Percentiles rank a stretch among this genome's conserved stretches.
phyloP scores from a whole-genome alignment of 2,113 vertebrate genomes.

The Blennius ocellaris region DNA sequence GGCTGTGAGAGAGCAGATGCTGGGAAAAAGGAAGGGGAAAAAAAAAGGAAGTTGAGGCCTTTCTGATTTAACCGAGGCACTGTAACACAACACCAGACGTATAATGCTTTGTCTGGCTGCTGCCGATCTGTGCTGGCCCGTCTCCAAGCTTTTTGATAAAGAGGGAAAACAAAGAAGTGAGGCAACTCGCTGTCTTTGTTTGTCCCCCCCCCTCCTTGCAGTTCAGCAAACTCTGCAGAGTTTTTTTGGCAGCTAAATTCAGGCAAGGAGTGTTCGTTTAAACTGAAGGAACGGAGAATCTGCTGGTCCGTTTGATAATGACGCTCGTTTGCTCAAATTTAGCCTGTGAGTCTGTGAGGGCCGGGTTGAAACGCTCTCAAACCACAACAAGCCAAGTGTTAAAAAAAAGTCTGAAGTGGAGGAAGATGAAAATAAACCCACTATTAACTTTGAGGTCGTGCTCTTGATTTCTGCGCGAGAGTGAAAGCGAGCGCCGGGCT shows the following conservation, averaged over 20 bases:
- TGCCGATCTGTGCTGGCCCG: slow-evolving; percentile 56
- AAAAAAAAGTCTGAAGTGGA: no score
- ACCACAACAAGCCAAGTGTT: background rate
- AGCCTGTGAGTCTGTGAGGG: slow-evolving; percentile 1
- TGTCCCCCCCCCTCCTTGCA: slow-evolving; percentile 34
- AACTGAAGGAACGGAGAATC: slow-evolving; percentile 57
- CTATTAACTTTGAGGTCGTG: background rate
- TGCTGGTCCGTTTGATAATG: slow-evolving; percentile 49
- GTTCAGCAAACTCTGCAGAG: slow-evolving; percentile 65
- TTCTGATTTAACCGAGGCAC: slow-evolving; percentile 50
- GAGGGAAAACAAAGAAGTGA: slow-evolving; percentile 47
- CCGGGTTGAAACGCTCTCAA: slow-evolving; percentile 23
- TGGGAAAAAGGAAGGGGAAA: background rate
- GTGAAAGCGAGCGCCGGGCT: slow-evolving; percentile 15
- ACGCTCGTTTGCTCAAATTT: no score
- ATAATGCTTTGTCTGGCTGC: slow-evolving; percentile 58
- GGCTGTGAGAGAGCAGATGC: slow-evolving; percentile 18
- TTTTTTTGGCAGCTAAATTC: slow-evolving; percentile 51
- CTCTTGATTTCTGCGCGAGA: slow-evolving; percentile 21
- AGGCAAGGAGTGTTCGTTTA: slow-evolving; percentile 42
- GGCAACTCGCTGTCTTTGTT: slow-evolving; percentile 28
- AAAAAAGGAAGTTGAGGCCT: slow-evolving; percentile 41
- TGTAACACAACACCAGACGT: slow-evolving; percentile 67
- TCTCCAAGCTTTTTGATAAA: slow-evolving; percentile 67
- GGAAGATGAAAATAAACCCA: no score